Conservation (phyloP, 2,797 vertebrate species). For the Miopithecus talapoin region DNA sequence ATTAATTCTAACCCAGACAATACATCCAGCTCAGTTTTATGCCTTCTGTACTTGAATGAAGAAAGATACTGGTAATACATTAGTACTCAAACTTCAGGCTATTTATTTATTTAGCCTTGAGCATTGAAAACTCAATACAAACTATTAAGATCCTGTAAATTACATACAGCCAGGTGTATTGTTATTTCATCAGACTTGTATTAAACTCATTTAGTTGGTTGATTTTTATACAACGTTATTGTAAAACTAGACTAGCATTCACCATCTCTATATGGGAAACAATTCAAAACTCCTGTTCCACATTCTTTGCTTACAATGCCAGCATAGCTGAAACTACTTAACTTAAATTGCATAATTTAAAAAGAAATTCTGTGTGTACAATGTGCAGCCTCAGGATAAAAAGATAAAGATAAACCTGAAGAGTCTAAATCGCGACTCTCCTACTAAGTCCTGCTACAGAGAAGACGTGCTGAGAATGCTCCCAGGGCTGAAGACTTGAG, state of each 20-base stretch:
- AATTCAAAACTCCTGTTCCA: neutral
- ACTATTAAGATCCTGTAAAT: neutral
- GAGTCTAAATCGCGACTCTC: neutral
- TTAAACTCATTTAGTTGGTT: slow-evolving; percentile 5
- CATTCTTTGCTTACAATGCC: neutral
- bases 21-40: neutral
- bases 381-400: neutral
- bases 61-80: neutral
- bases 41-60: neutral
- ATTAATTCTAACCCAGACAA: slow-evolving; percentile 8
- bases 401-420: neutral
- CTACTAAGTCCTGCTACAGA: neutral
- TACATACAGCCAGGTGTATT: neutral
- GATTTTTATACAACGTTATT: neutral
- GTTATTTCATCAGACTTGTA: slow-evolving; percentile 32
- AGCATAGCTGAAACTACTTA: neutral
- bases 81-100: neutral
- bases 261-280: neutral
- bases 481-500: neutral
- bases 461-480: neutral
- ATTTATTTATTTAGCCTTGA: slow-evolving; percentile 22
- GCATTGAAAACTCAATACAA: neutral
- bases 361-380: neutral
- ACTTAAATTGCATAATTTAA: neutral
- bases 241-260: neutral